Evolutionary conservation across 1,140 invertebrate species (phyloP), one percentile per base, ranked within the genome.

Genomic region (Heliothis subflexa): DNA sequence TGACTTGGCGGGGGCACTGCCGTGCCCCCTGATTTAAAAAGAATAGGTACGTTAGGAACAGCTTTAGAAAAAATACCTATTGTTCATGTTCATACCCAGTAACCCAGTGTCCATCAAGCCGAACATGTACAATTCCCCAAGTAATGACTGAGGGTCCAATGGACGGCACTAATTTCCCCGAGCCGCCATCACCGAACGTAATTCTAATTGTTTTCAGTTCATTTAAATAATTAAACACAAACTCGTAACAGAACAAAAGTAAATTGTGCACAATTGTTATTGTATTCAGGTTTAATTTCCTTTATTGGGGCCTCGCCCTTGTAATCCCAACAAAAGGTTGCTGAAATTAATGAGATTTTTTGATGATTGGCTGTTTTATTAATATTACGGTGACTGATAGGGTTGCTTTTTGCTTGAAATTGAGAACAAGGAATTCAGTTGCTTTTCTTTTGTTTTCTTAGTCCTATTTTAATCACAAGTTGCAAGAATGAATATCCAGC

Each of bases 271-370:
- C 25, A 9, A 73, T 73, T 59, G 57, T 73, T 71, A 73, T 55
- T 33, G 33, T 13, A 72, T 52, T 50, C 54, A 55, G 28, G 68
- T 78, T 78, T 78, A 78, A 78, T 78, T 73, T 78, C 78, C 78
- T 71, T 73, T 78, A 78, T 78, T 64, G 78, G 40, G 54, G 49
- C 57, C 78, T n/a, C 40, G 57, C 33, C 75, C 33, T 59, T 61
- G 49, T 55, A 75, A 52, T 28, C 62, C 13, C 40, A 50, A 72
- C 57, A 71, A 64, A 54, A 71, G 76, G 76, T 52, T 33, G 21
- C 47, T 52, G 45, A 68, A 76, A 80, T 80, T 80, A 80, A 80
- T 80, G 73, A 81, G 74, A 70, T 72, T 81, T 78, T 74, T 81
- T 66, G 45, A 75, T 81, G 71, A 78, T 81, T 74, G 77, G 68